Base-by-base conservation (phyloP, 2,888 invertebrate species). In the Aleiodes leptofemur region DNA sequence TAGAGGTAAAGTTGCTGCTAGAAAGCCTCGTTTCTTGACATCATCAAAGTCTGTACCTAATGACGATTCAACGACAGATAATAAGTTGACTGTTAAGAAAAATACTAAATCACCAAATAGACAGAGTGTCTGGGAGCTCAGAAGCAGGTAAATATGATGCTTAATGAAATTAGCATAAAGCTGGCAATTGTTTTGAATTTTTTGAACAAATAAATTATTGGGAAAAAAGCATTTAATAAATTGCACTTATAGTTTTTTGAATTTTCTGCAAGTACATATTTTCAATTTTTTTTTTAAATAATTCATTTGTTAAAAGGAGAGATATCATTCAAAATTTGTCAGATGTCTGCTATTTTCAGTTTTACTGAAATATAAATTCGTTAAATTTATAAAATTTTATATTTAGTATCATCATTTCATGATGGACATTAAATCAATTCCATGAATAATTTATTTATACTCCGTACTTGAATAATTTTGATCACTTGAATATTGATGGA, bases 1-100 rank as follows among this genome's bases (percentile, higher is more conserved):
- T 89, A 91, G 95, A 84, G 94, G 94, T 85, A 95, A 95, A 90
- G 89, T 89, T 68, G 95, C 95, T 71, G 92, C 94, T 71, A 92
- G 95, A 82, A 95, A 95, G 89, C 91, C 94, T 81, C 91, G 94
- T 55, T 94, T 91, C 79, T 88, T 89, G 13, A 84, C 88, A 56
- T 86, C 88, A 31, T 87, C 88, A n/a, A 89, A 89, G 81, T 85
- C 89, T 8, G 78, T 88, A 76, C 82, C 85, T 77, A 88, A 86
- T 77, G 88, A 90, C 77, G 90, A 90, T 61, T 86, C 86, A 78
- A 85, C 86, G 74, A 83, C 84, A n/a, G 89, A 88, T 75, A 89
- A 89, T 80, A 89, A 89, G 77, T 78, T 88, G 72, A 85, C 87
- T 38, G 82, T 90, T 83, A 89, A 88, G 79, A 91, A 91, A 82